A percentile compares a stretch with the other conserved stretches of the same genome.
These are phyloP conservation scores for Tangara arthus DNA, from an alignment of 2,797 vertebrate genomes.

Conservation along the genomic window DNA sequence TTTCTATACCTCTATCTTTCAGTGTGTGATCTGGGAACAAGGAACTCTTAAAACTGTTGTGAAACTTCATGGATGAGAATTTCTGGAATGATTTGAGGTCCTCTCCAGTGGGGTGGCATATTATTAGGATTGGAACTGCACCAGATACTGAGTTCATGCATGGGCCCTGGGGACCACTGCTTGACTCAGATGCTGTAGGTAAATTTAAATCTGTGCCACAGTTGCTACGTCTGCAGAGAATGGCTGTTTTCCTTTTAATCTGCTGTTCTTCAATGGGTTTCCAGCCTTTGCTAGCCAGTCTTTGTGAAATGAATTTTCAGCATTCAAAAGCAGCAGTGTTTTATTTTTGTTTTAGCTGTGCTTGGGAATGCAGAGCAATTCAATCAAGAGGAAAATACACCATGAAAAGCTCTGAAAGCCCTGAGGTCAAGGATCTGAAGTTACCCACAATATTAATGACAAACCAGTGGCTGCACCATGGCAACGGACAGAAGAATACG, in stretches of 20 bases:
- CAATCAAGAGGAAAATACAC: constrained; percentile 72
- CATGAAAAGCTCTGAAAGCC: constrained; percentile 71
- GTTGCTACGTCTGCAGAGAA: not conserved
- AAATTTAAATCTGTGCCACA: constrained; percentile 27
- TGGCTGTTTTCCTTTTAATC: constrained; percentile 45
- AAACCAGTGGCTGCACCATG: constrained; percentile 63
- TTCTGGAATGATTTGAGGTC: not conserved
- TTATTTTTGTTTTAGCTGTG: constrained; percentile 65
- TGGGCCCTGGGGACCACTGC: not conserved
- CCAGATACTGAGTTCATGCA: not conserved
- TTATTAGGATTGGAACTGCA: not conserved
- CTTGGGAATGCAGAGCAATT: constrained; percentile 71
- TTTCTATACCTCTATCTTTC: not conserved
- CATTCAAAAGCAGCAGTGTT: constrained; percentile 63
- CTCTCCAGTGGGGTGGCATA: not conserved
- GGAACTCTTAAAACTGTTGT: not conserved
- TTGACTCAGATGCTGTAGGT: constrained; percentile 32
- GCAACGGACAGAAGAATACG: constrained; percentile 64
- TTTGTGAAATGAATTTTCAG: constrained; percentile 64
- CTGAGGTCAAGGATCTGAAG: constrained; percentile 72
- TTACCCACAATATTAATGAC: constrained; percentile 73
- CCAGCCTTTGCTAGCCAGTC: constrained; percentile 44
- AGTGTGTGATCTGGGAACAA: not conserved
- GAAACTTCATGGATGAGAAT: not conserved
- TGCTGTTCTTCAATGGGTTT: constrained; percentile 42